A percentile compares a stretch with the other conserved stretches of the same genome.
Conservation (phyloP, 1,140 invertebrate genomes). For the Drosophila burlai region DNA sequence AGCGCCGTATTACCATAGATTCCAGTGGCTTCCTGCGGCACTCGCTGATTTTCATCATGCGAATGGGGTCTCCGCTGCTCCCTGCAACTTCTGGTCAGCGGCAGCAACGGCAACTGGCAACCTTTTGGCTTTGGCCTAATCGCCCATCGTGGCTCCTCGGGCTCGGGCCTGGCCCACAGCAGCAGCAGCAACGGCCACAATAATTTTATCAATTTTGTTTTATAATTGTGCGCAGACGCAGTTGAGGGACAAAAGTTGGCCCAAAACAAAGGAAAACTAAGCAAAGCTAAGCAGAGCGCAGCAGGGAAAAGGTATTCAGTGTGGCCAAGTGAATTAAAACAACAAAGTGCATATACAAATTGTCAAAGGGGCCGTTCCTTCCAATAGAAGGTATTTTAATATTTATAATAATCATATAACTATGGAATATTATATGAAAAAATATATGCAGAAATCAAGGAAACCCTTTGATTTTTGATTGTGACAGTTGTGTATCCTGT, state of each 20-base stretch:
- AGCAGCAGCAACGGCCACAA: slow-evolving; percentile 40
- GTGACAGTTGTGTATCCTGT: no score
- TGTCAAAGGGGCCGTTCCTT: no score
- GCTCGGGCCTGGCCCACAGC: slow-evolving; percentile 1
- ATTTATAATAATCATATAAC: no score
- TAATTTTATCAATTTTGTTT: slow-evolving; percentile 84
- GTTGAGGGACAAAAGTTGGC: slow-evolving; percentile 39
- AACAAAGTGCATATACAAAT: no score
- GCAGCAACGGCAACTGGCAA: slow-evolving; percentile 47
- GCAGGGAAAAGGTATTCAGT: slow-evolving; percentile 1
- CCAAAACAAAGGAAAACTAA: slow-evolving; percentile 28
- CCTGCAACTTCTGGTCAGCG: slow-evolving; percentile 52
- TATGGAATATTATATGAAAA: no score
- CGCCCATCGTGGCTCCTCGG: slow-evolving; percentile 65
- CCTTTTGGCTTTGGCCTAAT: slow-evolving; percentile 76
- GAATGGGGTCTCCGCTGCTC: slow-evolving; percentile 43
- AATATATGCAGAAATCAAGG: no score
- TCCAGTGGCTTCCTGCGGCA: slow-evolving; percentile 31
- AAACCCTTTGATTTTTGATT: no score
- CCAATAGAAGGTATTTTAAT: no score
- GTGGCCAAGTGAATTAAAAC: slow-evolving; percentile 16
- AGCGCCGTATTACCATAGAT: slow-evolving; percentile 39
- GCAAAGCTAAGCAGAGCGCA: slow-evolving; percentile 18
- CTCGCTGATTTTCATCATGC: slow-evolving; percentile 80
- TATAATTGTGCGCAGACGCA: slow-evolving; percentile 79